Evolutionary conservation across 2,113 vertebrate genomes (phyloP), one percentile per base, ranked within the genome.

Genomic region (Taurulus bubalis): DNA sequence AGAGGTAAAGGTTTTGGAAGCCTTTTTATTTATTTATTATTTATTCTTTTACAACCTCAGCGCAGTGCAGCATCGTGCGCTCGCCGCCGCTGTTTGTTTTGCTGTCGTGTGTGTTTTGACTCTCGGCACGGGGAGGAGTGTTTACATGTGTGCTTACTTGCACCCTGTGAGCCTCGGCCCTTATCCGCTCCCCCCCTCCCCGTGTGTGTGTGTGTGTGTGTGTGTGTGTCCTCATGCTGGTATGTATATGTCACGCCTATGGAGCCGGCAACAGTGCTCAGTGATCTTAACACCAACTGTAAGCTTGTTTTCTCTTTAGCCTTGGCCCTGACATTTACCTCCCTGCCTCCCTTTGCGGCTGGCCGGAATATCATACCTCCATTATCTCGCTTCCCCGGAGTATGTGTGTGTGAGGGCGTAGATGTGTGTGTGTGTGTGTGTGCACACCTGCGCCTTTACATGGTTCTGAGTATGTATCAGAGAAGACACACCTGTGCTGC

Each of bases 221-320:
- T n/a, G n/a, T 77, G 16, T 67, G 83, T 75, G 79, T 85, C 36
- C 71, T 82, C 90, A 84, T 71, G 90, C 90, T 85, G 89, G 16
- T 83, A 9, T 65, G 42, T 93, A 89, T 93, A 91, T 91, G 90
- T 92, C 90, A 92, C 69, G 69, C 87, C 90, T 85, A 91, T 83
- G 85, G 92, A 84, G 90, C 77, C 6, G 32, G 88, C 89, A 85
- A 83, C 79, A 64, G 82, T 58, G 60, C 81, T 79, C 85, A 69
- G 83, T 91, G 91, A 92, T 93, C 88, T 93, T 77, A 87, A 90
- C 90, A 81, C 78, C 85, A 55, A 85, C 78, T 69, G 84, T 83
- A 89, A 91, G 85, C 87, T 89, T 93, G 88, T 91, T 93, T 91
- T 91, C 87, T 88, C 89, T 93, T 93, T 93, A 91, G 89, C 93